A percentile compares a stretch with the other conserved stretches of the same genome.
Conservation (phyloP, 2,113 vertebrate species). For the Fulmarus glacialis region DNA sequence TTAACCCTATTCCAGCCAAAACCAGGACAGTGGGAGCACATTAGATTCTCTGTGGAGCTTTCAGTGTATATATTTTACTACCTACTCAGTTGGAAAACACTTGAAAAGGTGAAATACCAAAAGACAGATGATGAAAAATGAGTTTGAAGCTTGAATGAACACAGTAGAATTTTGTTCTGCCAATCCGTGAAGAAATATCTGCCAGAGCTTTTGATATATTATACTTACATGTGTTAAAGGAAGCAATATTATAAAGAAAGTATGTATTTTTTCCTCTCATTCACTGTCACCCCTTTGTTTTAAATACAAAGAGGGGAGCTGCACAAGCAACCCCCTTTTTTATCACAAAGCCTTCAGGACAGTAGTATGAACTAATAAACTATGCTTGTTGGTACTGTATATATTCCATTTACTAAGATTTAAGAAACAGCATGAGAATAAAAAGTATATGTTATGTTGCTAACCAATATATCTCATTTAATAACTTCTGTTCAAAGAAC, state of each 20-base stretch:
- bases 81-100: not conserved
- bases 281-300: not conserved
- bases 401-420: not conserved
- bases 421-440: not conserved
- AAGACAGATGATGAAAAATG: not conserved
- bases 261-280: not conserved
- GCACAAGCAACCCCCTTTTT: not conserved
- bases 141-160: not conserved
- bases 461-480: not conserved
- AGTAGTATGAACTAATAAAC: not conserved
- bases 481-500: not conserved
- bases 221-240: not conserved
- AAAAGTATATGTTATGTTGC: not conserved
- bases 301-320: not conserved
- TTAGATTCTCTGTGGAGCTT: not conserved
- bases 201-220: not conserved
- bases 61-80: not conserved
- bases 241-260: not conserved
- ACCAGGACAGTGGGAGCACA: not conserved
- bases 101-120: not conserved
- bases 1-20: too few relatives aligned
- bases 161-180: not conserved
- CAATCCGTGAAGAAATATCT: not conserved
- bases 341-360: not conserved
- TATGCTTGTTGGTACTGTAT: not conserved